Evolutionary conservation across 1,140 invertebrate species (phyloP).

Genomic region (Trinorchestia longiramus): DNA sequence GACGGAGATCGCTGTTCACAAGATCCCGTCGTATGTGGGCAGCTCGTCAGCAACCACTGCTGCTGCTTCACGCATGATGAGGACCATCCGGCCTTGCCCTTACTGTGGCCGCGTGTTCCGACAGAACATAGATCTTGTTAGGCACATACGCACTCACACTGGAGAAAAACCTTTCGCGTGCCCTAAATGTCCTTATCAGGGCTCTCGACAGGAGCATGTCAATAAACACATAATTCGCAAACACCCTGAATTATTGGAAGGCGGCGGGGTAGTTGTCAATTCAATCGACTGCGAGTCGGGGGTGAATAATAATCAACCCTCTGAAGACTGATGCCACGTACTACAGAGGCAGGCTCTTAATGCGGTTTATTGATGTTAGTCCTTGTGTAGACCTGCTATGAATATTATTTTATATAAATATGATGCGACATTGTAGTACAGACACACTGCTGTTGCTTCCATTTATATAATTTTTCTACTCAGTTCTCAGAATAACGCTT

Average conservation of each 20-base stretch:
- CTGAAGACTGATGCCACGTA: not conserved
- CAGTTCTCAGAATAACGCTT: not conserved
- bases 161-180: constrained; percentile 57
- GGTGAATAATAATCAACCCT: not conserved
- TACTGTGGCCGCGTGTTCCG: constrained; percentile 43
- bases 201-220: constrained; percentile 50
- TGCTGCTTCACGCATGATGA: not conserved
- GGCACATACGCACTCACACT: constrained; percentile 57
- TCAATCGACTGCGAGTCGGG: not conserved
- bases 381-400: too few relatives aligned
- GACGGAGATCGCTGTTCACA: constrained; percentile 14
- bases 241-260: constrained; percentile 35
- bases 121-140: constrained; percentile 26
- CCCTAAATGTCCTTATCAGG: constrained; percentile 53
- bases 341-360: not conserved
- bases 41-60: not conserved
- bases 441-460: not conserved
- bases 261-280: not conserved
- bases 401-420: not conserved
- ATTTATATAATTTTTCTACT: not conserved
- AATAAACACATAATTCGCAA: constrained; percentile 53
- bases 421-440: not conserved
- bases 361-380: too few relatives aligned
- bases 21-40: not conserved
- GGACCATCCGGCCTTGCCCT: constrained; percentile 38